Base-by-base conservation (phyloP, 2,113 vertebrate species). In the Girardinichthys multiradiatus region DNA sequence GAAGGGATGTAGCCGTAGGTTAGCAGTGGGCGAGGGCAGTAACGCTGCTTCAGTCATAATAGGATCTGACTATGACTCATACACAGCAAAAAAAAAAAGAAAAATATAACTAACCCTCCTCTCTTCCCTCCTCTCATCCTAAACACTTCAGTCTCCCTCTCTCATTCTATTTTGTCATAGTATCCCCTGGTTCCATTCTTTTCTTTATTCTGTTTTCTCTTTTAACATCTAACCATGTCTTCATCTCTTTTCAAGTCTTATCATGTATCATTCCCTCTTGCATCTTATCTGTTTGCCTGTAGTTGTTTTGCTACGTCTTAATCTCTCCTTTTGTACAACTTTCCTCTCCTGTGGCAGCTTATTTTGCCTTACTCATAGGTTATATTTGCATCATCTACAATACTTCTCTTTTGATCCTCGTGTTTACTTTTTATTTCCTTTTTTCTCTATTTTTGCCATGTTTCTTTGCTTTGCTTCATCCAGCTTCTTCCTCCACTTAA, bases 11-110 rank as follows among this genome's bases (percentile, higher is more conserved):
- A 82, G 87, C 89, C 76, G 85, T 72, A 81, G 86, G 89, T 90
- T 89, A 90, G 81, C 76, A 82, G 88, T 90, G 88, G 90, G 90
- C 83, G 81, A 86, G 75, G 84, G 83, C 80, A 19, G 85, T 85
- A 85, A 87, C 74, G 78, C 84, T 84, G 77, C 79, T 86, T 90
- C 77, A 86, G 81, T 85, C 89, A 83, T 90, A 90, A 92, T 86
- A 79, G 85, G 89, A 92, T 90, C 81, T 87, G 87, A 89, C 80
- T 79, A 86, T 86, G 89, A 89, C 77, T 91, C 89, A 91, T 83
- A 70, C 86, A 65, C 64, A 77, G 81, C 54, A 57, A 57, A 83
- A 84, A 54, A 51, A 51, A 4, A 10, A 51, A 51, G 21, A 24
- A 51, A 51, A n/a, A 54, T n/a, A 87, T 75, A 87, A 82, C 85